phyloP scores from a whole-genome alignment of 2,113 vertebrate species.

The Pycnonotus jocosus region DNA sequence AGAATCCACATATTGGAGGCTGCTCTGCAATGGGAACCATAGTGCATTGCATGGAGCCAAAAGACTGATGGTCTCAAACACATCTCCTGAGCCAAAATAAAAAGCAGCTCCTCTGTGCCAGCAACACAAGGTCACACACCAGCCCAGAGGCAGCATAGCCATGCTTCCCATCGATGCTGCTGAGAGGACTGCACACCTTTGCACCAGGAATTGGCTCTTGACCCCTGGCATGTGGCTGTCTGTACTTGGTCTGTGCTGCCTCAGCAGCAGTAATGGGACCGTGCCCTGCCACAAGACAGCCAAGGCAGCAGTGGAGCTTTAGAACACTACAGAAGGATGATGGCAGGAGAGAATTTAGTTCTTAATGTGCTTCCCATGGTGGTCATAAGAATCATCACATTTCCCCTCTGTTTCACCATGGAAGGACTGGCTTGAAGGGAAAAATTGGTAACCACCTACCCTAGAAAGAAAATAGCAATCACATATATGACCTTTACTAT shows the following conservation, averaged over 20 bases:
- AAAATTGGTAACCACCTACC: neutral
- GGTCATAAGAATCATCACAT: fast-evolving
- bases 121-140: neutral
- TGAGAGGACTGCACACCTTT: neutral
- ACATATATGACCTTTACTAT: neutral
- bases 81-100: neutral
- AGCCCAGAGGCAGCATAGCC: neutral
- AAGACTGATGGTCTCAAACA: neutral
- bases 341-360: neutral
- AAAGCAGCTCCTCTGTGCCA: fast-evolving
- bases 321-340: neutral
- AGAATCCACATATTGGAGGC: neutral
- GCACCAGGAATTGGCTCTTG: neutral
- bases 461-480: neutral
- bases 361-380: neutral
- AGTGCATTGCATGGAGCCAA: neutral
- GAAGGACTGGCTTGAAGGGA: neutral
- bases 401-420: neutral
- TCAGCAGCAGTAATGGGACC: fast-evolving
- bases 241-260: fast-evolving
- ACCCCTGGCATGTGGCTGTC: neutral
- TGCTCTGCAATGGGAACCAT: neutral
- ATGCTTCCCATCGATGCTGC: neutral
- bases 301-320: neutral
- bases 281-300: neutral